These are phyloP conservation scores for Lagria hirta DNA, from an alignment of 2,888 invertebrate species.

Conservation along the genomic window DNA sequence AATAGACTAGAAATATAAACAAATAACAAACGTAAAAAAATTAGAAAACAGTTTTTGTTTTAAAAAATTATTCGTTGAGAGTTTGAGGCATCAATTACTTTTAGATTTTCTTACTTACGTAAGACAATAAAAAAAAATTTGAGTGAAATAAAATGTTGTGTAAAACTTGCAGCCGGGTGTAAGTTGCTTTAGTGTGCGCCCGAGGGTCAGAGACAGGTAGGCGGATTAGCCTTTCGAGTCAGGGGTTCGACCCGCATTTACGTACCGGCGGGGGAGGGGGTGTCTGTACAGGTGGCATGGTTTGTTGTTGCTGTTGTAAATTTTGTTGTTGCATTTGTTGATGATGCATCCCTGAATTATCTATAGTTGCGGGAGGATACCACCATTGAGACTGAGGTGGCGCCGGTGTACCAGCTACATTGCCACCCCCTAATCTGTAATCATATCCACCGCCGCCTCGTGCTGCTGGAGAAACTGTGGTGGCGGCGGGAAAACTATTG, in stretches of 20 bases:
- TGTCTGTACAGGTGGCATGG: conserved; percentile 52
- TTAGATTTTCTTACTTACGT: too few species aligned
- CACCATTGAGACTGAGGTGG: conserved; percentile 69
- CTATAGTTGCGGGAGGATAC: conserved; percentile 66
- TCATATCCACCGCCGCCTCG: conserved; percentile 67
- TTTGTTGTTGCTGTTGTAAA: conserved; percentile 55
- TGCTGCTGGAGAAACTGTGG: conserved; percentile 64
- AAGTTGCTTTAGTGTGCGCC: conserved; percentile 10
- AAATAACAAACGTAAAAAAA: too few species aligned
- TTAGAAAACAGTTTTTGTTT: too few species aligned
- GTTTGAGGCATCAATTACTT: too few species aligned
- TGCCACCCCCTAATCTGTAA: conserved; percentile 62
- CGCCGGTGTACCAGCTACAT: conserved; percentile 50
- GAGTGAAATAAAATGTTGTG: too few species aligned
- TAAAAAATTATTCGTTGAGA: too few species aligned
- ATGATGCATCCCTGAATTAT: conserved; percentile 61
- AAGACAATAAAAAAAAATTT: too few species aligned
- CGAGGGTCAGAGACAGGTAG: conserved; percentile 35
- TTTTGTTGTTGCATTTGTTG: conserved; percentile 60
- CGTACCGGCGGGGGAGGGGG: conserved; percentile 54
- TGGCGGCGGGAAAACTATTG: conserved; percentile 74
- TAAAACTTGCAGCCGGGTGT: conserved; percentile 21
- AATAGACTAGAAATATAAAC: too few species aligned
- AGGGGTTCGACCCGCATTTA: conserved; percentile 19
- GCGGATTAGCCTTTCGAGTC: conserved; percentile 24